Evolutionary conservation across 2,113 vertebrate genomes (phyloP).

Genomic region (Nothobranchius furzeri): DNA sequence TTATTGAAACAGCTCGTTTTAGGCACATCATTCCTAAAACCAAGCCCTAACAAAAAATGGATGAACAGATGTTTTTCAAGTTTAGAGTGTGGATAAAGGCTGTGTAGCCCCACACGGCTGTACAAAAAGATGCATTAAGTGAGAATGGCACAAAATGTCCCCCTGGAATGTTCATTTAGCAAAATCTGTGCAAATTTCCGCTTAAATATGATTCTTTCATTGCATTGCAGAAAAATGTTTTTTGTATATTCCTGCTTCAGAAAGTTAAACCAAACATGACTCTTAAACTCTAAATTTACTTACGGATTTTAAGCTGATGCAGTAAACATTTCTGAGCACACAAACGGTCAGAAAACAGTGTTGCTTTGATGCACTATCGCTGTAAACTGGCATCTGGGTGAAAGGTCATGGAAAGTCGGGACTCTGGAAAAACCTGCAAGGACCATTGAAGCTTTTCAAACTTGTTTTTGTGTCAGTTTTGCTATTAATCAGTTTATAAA

Average conservation of each 20-base stretch:
- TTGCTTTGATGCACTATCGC: slow-evolving; percentile 9
- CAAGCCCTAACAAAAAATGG: too few species aligned
- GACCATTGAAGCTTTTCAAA: neutral
- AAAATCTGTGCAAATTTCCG: neutral
- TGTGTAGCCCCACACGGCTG: too few species aligned
- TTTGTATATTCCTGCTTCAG: neutral
- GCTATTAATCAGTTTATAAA: neutral
- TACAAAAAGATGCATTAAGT: too few species aligned
- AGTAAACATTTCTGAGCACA: slow-evolving; percentile 3
- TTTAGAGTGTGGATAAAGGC: too few species aligned
- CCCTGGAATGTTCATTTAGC: neutral
- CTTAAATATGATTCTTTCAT: neutral
- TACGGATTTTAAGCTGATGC: neutral
- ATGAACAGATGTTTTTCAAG: too few species aligned
- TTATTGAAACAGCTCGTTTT: too few species aligned
- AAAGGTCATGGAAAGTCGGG: slow-evolving; percentile 57
- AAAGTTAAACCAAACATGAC: too few species aligned
- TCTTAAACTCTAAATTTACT: neutral
- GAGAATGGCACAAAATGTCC: too few species aligned
- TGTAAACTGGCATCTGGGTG: slow-evolving; percentile 62
- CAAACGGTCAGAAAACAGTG: slow-evolving; percentile 7
- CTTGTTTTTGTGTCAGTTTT: neutral
- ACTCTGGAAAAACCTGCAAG: neutral
- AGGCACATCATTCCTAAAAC: too few species aligned
- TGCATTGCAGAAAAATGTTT: neutral